Base-by-base conservation (phyloP, 2,797 vertebrate species). In the Myripristis murdjan region DNA sequence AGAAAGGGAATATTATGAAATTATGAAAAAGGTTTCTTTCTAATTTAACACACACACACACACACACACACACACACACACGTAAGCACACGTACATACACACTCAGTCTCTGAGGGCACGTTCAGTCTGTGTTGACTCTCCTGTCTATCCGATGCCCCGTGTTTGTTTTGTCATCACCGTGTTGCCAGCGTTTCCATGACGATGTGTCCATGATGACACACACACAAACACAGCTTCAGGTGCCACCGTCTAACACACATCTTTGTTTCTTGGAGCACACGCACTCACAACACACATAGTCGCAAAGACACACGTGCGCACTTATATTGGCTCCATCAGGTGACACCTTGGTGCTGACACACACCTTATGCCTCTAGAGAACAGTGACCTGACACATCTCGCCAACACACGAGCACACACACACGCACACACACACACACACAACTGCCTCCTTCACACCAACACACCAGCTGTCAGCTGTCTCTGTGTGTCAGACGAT, bases 341-440 rank as follows among this genome's bases (percentile, higher is more conserved):
- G 80, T 85, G 73, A 77, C 73, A 83, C 80, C 69, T 76, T 37
- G 55, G 23, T 64, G 47, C 66, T 68, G 80, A 83, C 83, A 73
- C 67, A 73, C 68, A 77, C 75, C 70, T 56, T 78, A 76, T 70
- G 73, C 54, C 47, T 68, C 56, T 56, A 67, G 58, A 82, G 54
- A 65, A 24, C 16, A 76, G 56, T 53, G 64, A 64, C 55, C 64
- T 77, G 78, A 84, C 83, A 84, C 44, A 65, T 75, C 22, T 35
- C 60, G 63, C 28, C 44, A 39, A 61, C 26, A 20, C 41, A 48
- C 44, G 47, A 24, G 47, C 44, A 55, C 69, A 61, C 39, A 64
- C 31, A 1, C 16, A 64, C 63, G 44, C 11, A 73, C 70, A 53
- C 48, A 35, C 57, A 63, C 54, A 23, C 43, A 68, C 33, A 47